Evolutionary conservation across 2,888 invertebrate genomes (phyloP).

Genomic region (Lasioglossum leucozonium): DNA sequence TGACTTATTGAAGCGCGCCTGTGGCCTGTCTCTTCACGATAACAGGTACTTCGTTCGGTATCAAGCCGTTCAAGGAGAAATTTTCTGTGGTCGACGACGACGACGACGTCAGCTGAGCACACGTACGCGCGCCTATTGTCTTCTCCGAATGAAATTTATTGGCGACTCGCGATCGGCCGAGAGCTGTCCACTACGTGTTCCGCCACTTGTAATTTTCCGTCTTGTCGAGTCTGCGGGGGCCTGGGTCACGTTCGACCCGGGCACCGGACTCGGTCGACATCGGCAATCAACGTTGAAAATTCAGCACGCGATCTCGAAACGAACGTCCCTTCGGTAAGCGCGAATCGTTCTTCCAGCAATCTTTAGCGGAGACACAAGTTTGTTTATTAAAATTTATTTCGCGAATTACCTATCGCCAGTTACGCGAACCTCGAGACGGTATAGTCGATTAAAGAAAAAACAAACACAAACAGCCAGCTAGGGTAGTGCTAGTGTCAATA

Average conservation of each 20-base stretch:
- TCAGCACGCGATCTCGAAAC: neutral
- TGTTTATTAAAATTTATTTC: no score
- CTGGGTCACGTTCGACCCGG: neutral
- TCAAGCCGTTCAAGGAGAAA: conserved; percentile 9
- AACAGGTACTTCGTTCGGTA: conserved; percentile 15
- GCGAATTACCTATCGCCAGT: no score
- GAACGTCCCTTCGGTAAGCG: no score
- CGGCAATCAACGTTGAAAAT: neutral
- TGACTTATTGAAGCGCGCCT: neutral
- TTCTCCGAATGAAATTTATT: conserved; percentile 1
- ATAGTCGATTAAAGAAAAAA: conserved; percentile 11
- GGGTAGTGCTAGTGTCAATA: conserved; percentile 2
- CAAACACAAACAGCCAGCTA: conserved; percentile 23
- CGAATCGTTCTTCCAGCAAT: no score
- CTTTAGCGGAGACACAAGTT: no score
- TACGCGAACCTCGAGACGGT: neutral
- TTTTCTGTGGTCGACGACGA: neutral
- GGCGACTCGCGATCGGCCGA: neutral
- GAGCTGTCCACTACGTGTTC: neutral
- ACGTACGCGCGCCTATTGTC: neutral
- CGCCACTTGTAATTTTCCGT: neutral
- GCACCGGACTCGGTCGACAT: no score
- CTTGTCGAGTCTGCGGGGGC: no score
- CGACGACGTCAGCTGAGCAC: conserved; percentile 4
- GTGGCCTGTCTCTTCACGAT: neutral